These are phyloP conservation scores for Pseudochromis fuscus DNA, from an alignment of 2,797 vertebrate species.

Conservation along the genomic window DNA sequence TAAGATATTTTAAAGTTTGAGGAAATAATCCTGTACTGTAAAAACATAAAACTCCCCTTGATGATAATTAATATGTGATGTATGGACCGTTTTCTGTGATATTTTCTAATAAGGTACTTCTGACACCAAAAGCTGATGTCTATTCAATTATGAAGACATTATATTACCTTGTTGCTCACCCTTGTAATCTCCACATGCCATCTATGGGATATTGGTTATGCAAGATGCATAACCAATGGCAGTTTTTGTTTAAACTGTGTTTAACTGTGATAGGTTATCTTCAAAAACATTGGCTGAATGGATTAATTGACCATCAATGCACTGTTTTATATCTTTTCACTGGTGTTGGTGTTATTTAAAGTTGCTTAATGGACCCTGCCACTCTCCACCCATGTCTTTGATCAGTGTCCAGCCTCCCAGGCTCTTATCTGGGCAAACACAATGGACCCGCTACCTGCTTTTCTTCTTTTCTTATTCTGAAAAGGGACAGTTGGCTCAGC, in stretches of 20 bases:
- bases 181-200: background rate
- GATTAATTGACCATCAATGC: background rate
- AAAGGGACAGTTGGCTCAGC: conserved; percentile 16
- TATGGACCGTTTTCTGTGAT: too few relatives aligned
- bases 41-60: too few relatives aligned
- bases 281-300: conserved; percentile 9
- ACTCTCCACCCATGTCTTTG: conserved; percentile 38
- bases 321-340: conserved; percentile 27
- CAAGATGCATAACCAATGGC: background rate
- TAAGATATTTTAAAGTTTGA: background rate
- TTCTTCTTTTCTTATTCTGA: conserved; percentile 31
- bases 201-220: background rate
- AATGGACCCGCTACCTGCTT: conserved; percentile 52
- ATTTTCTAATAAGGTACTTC: too few relatives aligned
- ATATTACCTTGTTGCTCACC: background rate
- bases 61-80: too few relatives aligned
- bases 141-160: too few relatives aligned
- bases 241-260: background rate
- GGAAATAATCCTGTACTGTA: background rate
- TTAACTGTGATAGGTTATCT: background rate
- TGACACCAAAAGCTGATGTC: too few relatives aligned
- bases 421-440: conserved; percentile 58
- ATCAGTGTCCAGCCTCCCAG: conserved; percentile 51
- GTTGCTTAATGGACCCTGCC: conserved; percentile 44
- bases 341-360: conserved; percentile 36